Base-by-base conservation (phyloP, 1,140 invertebrate genomes). In the Archegozetes longisetosus region DNA sequence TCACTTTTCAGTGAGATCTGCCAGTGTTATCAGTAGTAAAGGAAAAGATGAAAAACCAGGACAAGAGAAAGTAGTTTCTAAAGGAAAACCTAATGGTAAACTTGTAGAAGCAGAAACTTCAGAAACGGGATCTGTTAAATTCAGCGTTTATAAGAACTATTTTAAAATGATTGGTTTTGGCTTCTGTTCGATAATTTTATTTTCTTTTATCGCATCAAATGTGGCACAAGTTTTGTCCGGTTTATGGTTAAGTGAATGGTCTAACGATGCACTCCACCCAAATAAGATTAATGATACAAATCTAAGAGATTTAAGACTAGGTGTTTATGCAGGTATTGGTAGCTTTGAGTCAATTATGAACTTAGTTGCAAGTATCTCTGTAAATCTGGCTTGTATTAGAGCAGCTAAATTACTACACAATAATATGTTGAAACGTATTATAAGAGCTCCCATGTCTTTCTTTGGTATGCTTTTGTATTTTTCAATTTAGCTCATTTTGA, bases 281-380 rank as follows among this genome's bases (percentile, higher is more conserved):
- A 29, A 12, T 1, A 49, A 53, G 23, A 23, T 13, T 3, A 52
- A 57, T 24, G 71, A 83, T 69, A 79, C 72, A 20, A 64, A 24
- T 76, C 76, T 65, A 67, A 73, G 85, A 62, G 80, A 91, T 70
- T 75, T 86, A 70, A 90, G 90, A 70, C 77, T 94, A 48, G 86
- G 85, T 63, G 84, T 92, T 20, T 94, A 93, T n/a, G 50, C 27
- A 6, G 50, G 50, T 52, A 52, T 28, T 14, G 50, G 50, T 4
- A 52, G 6, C 6, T 52, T 52, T 9, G 50, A 28, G 6, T 4
- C 22, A 52, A n/a, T 52, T 52, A 6, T 52, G 4, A 52, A 52
- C 14, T 24, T 24, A n/a, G n/a, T 52, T 9, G 25, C 62, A 29
- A 55, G 27, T 6, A 52, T 60, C 4, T 14, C 62, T 1, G 9